Evolutionary conservation across 2,888 invertebrate species (phyloP).

Genomic region (Plagodis pulveraria): DNA sequence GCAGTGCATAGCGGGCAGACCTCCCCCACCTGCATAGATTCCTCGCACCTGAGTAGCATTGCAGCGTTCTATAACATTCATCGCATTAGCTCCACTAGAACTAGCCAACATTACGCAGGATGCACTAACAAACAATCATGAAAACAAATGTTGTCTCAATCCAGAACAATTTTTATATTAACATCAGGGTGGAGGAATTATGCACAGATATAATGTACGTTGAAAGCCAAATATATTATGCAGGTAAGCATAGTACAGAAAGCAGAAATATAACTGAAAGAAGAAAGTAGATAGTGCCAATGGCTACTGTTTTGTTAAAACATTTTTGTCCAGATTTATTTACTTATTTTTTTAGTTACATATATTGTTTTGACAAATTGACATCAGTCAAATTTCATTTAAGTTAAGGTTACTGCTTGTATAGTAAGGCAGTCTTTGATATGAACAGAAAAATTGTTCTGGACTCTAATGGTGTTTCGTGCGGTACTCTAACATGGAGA

Average conservation of each 20-base stretch:
- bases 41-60: conserved; percentile 56
- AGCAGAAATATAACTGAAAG: conserved; percentile 26
- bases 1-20: conserved; percentile 43
- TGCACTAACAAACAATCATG: conserved; percentile 69
- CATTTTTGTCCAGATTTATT: conserved; percentile 1
- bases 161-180: conserved; percentile 78
- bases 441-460: conserved; percentile 56
- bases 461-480: conserved; percentile 66
- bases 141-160: conserved; percentile 63
- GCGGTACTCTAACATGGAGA: conserved; percentile 79
- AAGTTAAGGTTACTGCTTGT: not conserved
- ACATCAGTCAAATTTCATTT: not conserved
- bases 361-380: conserved; percentile 1
- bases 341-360: conserved; percentile 6
- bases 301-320: conserved; percentile 1
- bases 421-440: conserved; percentile 14
- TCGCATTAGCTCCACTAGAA: conserved; percentile 59
- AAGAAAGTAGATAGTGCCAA: conserved; percentile 15
- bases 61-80: conserved; percentile 67
- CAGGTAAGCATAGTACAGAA: conserved; percentile 29
- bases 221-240: conserved; percentile 16
- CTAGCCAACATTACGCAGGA: conserved; percentile 68
- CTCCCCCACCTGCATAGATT: conserved; percentile 61
- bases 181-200: conserved; percentile 58
- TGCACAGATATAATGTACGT: conserved; percentile 35